phyloP scores from a whole-genome alignment of 2,888 invertebrate genomes.

The Drosophila macrospina region DNA sequence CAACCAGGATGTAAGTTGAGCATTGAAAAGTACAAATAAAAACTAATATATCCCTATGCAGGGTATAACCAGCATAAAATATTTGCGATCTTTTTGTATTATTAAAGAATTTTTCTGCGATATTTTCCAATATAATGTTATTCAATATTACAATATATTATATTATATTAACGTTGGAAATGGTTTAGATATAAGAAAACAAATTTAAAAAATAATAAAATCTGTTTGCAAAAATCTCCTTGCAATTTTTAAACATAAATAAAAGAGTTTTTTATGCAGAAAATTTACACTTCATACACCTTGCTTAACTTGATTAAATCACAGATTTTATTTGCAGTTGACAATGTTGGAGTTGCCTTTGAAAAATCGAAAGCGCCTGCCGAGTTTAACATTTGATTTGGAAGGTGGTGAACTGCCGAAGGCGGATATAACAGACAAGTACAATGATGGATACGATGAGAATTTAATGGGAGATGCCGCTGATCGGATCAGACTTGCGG shows the following conservation, averaged over 20 bases:
- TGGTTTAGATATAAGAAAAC: too few species aligned
- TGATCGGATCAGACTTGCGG: constrained; percentile 24
- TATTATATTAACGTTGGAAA: neutral
- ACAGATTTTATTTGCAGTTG: neutral
- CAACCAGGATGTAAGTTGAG: neutral
- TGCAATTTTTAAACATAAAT: neutral
- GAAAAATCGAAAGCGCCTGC: neutral
- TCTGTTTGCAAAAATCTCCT: neutral
- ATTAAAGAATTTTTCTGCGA: neutral
- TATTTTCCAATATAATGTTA: neutral
- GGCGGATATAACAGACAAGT: neutral
- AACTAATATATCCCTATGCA: too few species aligned
- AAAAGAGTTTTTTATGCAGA: neutral
- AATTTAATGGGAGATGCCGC: constrained; percentile 21
- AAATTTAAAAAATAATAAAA: neutral
- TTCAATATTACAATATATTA: too few species aligned
- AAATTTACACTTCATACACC: neutral
- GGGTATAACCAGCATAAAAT: neutral
- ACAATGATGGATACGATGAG: constrained; percentile 38
- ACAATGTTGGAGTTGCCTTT: neutral
- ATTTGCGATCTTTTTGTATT: too few species aligned
- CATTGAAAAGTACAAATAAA: neutral
- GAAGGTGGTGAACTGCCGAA: constrained; percentile 38
- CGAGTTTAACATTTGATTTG: constrained; percentile 4
- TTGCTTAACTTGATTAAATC: neutral